Evolutionary conservation across 2,113 vertebrate genomes (phyloP).

Genomic region (Protomyctophum bolini): DNA sequence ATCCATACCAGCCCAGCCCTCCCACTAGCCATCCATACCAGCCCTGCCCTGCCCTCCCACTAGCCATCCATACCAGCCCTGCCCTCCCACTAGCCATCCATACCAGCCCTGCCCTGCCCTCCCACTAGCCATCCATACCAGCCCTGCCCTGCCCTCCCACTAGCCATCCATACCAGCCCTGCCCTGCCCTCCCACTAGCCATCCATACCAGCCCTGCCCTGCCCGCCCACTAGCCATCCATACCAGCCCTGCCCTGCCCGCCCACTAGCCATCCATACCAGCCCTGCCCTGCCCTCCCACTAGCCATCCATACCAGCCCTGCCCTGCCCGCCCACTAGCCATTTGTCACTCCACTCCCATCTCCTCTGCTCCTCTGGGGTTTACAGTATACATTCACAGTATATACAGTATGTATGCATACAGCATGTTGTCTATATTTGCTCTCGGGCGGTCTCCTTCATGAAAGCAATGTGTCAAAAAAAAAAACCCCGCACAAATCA

Average conservation of each 20-base stretch:
- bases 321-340: no score
- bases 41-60: no score
- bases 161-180: neutral
- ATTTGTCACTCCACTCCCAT: slow-evolving; percentile 24
- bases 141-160: no score
- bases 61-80: no score
- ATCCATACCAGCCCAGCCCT: no score
- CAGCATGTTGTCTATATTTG: slow-evolving; percentile 53
- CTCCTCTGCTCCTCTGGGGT: neutral
- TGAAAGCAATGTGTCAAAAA: slow-evolving; percentile 54
- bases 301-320: neutral
- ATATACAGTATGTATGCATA: neutral
- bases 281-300: no score
- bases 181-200: no score
- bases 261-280: neutral
- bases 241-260: no score
- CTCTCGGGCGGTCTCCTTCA: slow-evolving; percentile 48
- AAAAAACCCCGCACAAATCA: slow-evolving; percentile 54
- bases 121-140: neutral
- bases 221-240: neutral
- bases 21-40: neutral
- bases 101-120: no score
- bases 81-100: no score
- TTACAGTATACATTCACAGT: no score
- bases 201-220: neutral